Percentiles rank a stretch among this genome's conserved stretches.
Conservation (phyloP, 92 coral and sea anemone genomes). For the Parazoanthus darwini region DNA sequence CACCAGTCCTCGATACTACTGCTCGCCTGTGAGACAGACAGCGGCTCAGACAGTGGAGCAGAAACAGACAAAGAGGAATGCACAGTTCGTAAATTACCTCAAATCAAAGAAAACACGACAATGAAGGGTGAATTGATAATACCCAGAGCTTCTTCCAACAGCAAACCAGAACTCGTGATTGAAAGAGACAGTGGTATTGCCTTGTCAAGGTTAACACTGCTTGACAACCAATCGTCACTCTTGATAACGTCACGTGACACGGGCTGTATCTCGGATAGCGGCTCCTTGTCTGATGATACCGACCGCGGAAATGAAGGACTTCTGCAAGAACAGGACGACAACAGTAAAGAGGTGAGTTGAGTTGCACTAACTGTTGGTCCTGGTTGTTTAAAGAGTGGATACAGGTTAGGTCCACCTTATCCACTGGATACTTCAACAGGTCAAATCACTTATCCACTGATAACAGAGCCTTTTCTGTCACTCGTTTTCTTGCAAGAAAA, state of each 20-base stretch:
- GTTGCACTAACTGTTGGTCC: no score
- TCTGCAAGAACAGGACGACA: no score
- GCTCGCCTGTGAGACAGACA: conserved; percentile 19
- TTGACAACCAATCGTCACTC: conserved; percentile 25
- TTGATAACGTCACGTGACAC: conserved; percentile 35
- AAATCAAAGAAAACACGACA: background rate
- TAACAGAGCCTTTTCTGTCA: no score
- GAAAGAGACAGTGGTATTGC: conserved; percentile 33
- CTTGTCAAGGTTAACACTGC: background rate
- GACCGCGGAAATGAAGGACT: background rate
- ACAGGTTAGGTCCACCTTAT: no score
- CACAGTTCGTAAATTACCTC: background rate
- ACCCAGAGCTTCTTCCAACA: background rate
- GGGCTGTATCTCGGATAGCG: background rate
- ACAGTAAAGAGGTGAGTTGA: no score
- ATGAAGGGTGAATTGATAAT: background rate
- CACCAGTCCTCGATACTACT: conserved; percentile 25
- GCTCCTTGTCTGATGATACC: background rate
- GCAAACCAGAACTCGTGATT: background rate
- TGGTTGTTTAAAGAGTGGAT: no score
- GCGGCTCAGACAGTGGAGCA: conserved; percentile 16
- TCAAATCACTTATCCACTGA: no score
- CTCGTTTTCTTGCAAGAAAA: no score
- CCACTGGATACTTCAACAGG: no score
- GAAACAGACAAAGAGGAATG: background rate